Evolutionary conservation across 2,888 invertebrate species (phyloP), one percentile per base, ranked within the genome.

Genomic region (Ferdinandea cuprea): DNA sequence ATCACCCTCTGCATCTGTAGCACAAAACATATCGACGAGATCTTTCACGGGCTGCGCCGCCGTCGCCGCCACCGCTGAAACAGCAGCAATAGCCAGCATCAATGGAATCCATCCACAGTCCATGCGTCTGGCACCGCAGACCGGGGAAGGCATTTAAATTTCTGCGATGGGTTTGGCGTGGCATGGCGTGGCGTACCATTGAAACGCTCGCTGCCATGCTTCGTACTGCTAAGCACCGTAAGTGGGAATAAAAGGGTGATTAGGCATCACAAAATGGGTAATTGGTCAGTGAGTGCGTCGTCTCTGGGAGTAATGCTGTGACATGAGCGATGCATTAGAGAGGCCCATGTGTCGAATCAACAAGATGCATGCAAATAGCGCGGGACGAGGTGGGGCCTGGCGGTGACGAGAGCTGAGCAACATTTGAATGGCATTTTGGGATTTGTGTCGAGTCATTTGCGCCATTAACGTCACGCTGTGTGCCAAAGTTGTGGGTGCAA

Each of bases 201-300:
- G 46, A 71, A 65, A n/a, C n/a, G 56, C 54, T 40, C 42, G 37
- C 48, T 42, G 71, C 71, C 65, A 72, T 28, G 63, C 48, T 65
- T 44, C 42, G 19, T 17, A 44, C 37, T 69, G 42, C 40, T 11
- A n/a, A 21, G 15, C 28, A 35, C 66, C 71, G 65, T 77, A 77
- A 83, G 83, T 77, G 83, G 72, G 77, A 83, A 83, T 83, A 83
- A 83, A 83, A 78, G 77, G 83, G 78, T 78, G 77, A 83, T 83
- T 83, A 83, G 83, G 83, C 83, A 83, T 83, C 83, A 83, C 83
- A 83, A 83, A 83, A 83, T 83, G 68, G 83, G 83, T 83, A 83
- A 83, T 83, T 83, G 83, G 83, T 83, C 83, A 78, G 72, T 58
- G 77, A 83, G 83, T 83, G 78, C 68, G 83, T 25, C n/a, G n/a